Evolutionary conservation across 2,888 invertebrate genomes (phyloP).

Genomic region (Rhagophthalmus giganteus): DNA sequence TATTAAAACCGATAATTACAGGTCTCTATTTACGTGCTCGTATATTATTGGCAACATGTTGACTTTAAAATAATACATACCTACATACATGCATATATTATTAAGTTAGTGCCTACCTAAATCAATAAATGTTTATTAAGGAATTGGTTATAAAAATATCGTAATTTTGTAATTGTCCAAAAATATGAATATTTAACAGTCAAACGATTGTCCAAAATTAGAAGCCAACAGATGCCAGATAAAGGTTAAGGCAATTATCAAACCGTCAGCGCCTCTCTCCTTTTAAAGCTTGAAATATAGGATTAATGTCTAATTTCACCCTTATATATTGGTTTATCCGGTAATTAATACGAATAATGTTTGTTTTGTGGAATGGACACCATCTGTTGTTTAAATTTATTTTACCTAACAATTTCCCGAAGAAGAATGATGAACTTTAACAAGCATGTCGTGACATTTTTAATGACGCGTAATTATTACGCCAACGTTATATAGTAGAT

Average conservation of each 20-base stretch:
- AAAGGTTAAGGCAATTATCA: constrained; percentile 24
- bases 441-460: constrained; percentile 7
- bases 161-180: no score
- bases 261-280: constrained; percentile 21
- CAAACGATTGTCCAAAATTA: constrained; percentile 15
- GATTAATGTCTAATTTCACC: constrained; percentile 25
- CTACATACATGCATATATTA: constrained; percentile 44
- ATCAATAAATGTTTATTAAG: no score
- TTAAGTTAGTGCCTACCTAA: no score
- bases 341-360: constrained; percentile 35
- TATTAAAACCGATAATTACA: constrained; percentile 52
- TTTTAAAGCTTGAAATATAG: constrained; percentile 15
- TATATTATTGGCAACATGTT: constrained; percentile 47
- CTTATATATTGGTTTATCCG: constrained; percentile 34
- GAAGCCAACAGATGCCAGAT: constrained; percentile 20
- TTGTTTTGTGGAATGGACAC: constrained; percentile 32
- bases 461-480: constrained; percentile 7
- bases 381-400: constrained; percentile 21
- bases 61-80: constrained; percentile 45
- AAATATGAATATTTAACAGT: constrained; percentile 3
- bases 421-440: background rate
- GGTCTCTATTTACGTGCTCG: constrained; percentile 48
- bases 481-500: background rate
- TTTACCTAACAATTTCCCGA: background rate
- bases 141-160: no score